Conservation (phyloP, 2,797 vertebrate genomes). For the Merluccius polli region DNA sequence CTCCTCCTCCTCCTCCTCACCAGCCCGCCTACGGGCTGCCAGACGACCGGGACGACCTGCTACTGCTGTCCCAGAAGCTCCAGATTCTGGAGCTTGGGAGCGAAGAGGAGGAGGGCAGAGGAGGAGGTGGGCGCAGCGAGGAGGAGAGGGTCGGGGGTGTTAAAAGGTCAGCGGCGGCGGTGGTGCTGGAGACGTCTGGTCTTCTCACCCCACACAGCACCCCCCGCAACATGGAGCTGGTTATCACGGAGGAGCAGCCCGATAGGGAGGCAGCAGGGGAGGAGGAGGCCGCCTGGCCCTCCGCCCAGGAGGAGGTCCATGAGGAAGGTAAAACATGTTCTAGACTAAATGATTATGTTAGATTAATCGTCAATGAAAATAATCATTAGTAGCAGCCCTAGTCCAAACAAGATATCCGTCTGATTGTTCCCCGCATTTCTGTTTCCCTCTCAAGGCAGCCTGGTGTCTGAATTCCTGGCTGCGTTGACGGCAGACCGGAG, state of each 20-base stretch:
- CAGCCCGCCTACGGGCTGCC: conserved; percentile 6
- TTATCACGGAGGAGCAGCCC: conserved; percentile 19
- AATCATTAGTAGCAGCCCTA: too few relatives aligned
- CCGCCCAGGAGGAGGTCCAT: not conserved
- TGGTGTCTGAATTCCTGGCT: conserved; percentile 58
- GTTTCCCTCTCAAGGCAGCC: conserved; percentile 39
- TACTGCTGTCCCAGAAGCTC: conserved; percentile 61
- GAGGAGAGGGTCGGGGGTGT: conserved; percentile 1
- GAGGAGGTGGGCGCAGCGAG: too few relatives aligned
- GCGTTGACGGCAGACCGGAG: conserved; percentile 49
- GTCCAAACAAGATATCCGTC: not conserved
- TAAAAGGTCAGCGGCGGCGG: conserved; percentile 46
- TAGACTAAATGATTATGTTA: too few relatives aligned
- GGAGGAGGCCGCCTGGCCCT: not conserved
- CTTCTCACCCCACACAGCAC: conserved; percentile 72
- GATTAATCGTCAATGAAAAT: too few relatives aligned
- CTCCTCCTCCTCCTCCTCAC: conserved; percentile 23
- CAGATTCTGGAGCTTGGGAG: conserved; percentile 61
- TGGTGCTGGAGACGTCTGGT: conserved; percentile 56
- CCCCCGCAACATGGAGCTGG: conserved; percentile 50
- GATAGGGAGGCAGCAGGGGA: conserved; percentile 23
- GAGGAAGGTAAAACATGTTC: conserved; percentile 59
- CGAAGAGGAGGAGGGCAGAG: not conserved
- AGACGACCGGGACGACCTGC: conserved; percentile 41
- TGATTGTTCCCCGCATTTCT: not conserved